phyloP scores from a whole-genome alignment of 1,140 invertebrate species.

The Pemphigus obesinymphae region DNA sequence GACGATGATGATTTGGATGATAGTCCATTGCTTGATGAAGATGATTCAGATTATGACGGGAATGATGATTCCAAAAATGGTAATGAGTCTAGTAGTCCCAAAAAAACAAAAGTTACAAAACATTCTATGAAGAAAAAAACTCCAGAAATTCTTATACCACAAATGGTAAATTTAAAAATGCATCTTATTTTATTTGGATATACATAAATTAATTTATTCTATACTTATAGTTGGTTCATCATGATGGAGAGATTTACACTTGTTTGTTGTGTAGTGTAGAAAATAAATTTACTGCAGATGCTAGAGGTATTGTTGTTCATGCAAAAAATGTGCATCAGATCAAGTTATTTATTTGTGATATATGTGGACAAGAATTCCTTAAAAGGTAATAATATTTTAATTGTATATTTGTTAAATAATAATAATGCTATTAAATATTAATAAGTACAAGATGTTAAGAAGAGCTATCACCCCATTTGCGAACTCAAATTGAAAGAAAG shows the following conservation, averaged over 20 bases:
- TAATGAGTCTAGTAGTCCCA: background rate
- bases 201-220: background rate
- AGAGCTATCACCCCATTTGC: too few species aligned
- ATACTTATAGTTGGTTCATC: constrained; percentile 52
- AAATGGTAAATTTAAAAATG: constrained; percentile 26
- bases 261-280: constrained; percentile 58
- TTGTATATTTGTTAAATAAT: too few species aligned
- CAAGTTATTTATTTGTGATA: constrained; percentile 65
- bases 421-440: too few species aligned
- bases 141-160: constrained; percentile 35
- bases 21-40: constrained; percentile 46
- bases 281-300: constrained; percentile 54
- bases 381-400: constrained; percentile 49
- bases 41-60: constrained; percentile 47
- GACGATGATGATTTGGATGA: constrained; percentile 43
- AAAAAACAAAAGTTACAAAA: constrained; percentile 35
- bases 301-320: constrained; percentile 59
- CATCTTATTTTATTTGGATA: background rate
- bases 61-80: constrained; percentile 43
- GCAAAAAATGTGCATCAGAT: constrained; percentile 59
- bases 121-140: constrained; percentile 35
- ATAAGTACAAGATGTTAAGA: too few species aligned
- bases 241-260: constrained; percentile 55
- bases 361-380: constrained; percentile 63
- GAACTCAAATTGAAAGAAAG: too few species aligned